Percentiles rank a stretch among this genome's conserved stretches.
These are phyloP conservation scores for Calameuta idolon DNA, from an alignment of 2,888 invertebrate genomes.

Conservation along the genomic window DNA sequence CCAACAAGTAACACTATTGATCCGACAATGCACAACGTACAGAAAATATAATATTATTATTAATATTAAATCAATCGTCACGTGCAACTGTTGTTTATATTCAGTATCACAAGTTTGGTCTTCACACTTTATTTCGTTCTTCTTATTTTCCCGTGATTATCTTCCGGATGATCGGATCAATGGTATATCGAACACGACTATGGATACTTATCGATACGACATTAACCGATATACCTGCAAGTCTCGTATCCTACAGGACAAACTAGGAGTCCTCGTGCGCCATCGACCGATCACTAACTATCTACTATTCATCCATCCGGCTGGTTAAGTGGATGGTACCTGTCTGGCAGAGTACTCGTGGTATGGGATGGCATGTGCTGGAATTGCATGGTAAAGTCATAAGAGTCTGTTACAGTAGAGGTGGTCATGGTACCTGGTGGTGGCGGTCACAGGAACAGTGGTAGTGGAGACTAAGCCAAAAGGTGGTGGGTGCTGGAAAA, in stretches of 20 bases:
- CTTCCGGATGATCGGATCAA: background rate
- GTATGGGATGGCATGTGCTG: slow-evolving; percentile 57
- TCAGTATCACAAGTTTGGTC: background rate
- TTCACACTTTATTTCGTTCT: background rate
- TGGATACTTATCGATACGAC: background rate
- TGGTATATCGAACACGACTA: background rate
- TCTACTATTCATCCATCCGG: slow-evolving; percentile 60
- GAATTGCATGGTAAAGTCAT: slow-evolving; percentile 61
- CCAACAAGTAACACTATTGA: background rate
- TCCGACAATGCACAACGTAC: background rate
- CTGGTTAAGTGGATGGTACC: slow-evolving; percentile 64
- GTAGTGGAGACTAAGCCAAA: background rate
- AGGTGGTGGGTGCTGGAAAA: background rate
- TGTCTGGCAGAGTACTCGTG: slow-evolving; percentile 60
- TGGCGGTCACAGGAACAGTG: slow-evolving; percentile 12
- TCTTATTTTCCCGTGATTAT: background rate
- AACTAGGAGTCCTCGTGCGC: background rate
- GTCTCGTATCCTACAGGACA: background rate
- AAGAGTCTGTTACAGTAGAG: slow-evolving; percentile 48
- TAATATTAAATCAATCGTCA: background rate
- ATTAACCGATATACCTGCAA: background rate
- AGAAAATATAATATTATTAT: background rate
- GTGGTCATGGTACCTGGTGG: slow-evolving; percentile 35
- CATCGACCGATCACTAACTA: slow-evolving; percentile 38
- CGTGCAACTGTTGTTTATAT: background rate